A percentile compares a stretch with the other conserved stretches of the same genome.
Evolutionary conservation across 2,888 invertebrate species (phyloP).

Genomic region (Sesamia inferens): DNA sequence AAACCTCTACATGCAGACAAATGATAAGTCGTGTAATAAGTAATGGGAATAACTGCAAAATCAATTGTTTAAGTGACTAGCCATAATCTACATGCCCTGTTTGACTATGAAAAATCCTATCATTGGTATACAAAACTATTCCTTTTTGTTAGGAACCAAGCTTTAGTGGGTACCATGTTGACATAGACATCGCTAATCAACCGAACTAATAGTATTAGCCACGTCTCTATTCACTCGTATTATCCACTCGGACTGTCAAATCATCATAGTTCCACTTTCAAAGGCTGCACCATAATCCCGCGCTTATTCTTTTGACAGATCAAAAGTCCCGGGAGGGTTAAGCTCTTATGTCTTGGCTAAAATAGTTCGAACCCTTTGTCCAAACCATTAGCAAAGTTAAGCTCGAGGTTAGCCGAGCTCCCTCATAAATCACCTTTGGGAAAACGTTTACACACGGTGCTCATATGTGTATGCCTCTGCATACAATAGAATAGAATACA

Average conservation of each 20-base stretch:
- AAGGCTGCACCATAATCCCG: constrained; percentile 57
- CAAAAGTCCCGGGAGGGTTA: constrained; percentile 73
- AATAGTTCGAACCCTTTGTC: constrained; percentile 75
- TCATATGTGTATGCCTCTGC: neutral
- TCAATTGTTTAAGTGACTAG: neutral
- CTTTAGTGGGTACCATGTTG: neutral
- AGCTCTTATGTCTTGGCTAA: constrained; percentile 76
- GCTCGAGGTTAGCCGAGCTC: constrained; percentile 75
- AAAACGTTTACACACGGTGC: constrained; percentile 40
- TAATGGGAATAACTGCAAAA: neutral
- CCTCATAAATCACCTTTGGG: constrained; percentile 69
- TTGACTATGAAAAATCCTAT: neutral
- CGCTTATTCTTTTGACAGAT: constrained; percentile 71
- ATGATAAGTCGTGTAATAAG: neutral
- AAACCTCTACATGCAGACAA: neutral
- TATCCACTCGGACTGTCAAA: constrained; percentile 25
- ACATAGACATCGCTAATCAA: constrained; percentile 16
- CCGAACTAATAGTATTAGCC: constrained; percentile 17
- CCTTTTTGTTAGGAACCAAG: neutral
- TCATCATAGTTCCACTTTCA: constrained; percentile 38
- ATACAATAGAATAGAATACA: neutral
- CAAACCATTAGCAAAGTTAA: constrained; percentile 83
- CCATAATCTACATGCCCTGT: neutral
- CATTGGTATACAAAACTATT: neutral
- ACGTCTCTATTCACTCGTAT: constrained; percentile 21